Base-by-base conservation (phyloP, 2,888 invertebrate species). In the Sarcophaga variegata region DNA sequence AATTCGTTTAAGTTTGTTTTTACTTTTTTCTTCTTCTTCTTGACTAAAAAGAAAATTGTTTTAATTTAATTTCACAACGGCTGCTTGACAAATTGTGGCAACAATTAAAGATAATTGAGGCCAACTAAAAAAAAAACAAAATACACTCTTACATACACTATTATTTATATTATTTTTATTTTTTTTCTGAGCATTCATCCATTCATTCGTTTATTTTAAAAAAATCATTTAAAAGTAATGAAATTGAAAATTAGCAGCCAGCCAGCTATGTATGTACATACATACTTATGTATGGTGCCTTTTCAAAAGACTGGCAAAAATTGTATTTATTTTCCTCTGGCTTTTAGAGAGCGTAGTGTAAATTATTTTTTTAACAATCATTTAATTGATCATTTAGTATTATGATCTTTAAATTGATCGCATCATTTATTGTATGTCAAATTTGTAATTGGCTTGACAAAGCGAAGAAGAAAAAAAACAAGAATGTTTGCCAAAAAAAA, bases 51-150 rank as follows among this genome's bases (percentile, higher is more conserved):
- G 84, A 81, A 87, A 77, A 84, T 84, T 47, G 77, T 87, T 88
- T 54, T 88, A 88, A 89, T 89, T 89, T 80, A 88, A 89, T 89
- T 89, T 85, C 74, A 87, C 87, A 78, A 88, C 88, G 14, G 89
- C 88, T 89, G 14, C 88, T 88, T 89, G 88, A 88, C 88, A 89
- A 89, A 88, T 89, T 89, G 88, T 88, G 86, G 78, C 89, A 88
- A 88, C 88, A 89, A 89, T 89, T 89, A 89, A 88, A 87, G 83
- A 82, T 87, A 88, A 87, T 88, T 89, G 88, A 75, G 78, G 84
- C 81, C 81, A 87, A 87, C 87, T 87, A 81, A 87, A 37, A 37
- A 37, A 8, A 37, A 10, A 37, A 37, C 3, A 37, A 8, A 37
- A 37, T 8, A 37, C 37, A 37, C 37, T 37, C 37, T 37, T 37